Evolutionary conservation across 2,797 vertebrate genomes (phyloP), one percentile per base, ranked within the genome.

Genomic region (Danio aesculapii): DNA sequence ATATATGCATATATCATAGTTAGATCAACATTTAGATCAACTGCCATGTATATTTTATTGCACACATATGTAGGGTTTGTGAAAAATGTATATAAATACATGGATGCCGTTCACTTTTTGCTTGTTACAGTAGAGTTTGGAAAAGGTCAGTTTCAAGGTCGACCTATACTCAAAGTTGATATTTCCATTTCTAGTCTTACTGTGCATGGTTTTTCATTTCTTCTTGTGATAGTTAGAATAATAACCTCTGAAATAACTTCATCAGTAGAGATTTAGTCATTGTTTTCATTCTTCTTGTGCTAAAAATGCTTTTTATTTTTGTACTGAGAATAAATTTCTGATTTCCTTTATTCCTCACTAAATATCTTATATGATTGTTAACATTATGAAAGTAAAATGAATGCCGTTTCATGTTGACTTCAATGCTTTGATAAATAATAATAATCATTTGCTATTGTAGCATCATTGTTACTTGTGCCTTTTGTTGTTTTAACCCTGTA

Each of bases 41-140:
- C 76, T 86, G 82, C 80, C 67, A 83, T 75, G 64, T 72, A 50
- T 30, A 17, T 76, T 55, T 81, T 50, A 63, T 67, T 47, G 52
- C 47, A 39, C 66, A 30, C 59, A 5, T 61, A 73, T 78, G 39
- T 77, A 77, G 64, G 43, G 55, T 59, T 81, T 75, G 66, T 61
- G 59, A 41, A 75, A 50, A 79, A 74, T 44, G 72, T 69, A 59
- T n/a, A 8, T 1, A 30, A 82, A 78, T 44, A 10, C 44, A 44
- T 50, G 55, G 41, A 72, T 3, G 3, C 11, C 43, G n/a, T 46
- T 57, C 12, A 46, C 53, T 58, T 73, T 73, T n/a, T 47, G 50
- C n/a, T 19, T 58, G 69, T 2, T 7, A 44, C 13, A 46, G n/a
- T 72, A 49, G 6, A 30, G 12, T 55, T 55, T 21, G 16, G 39